phyloP scores from a whole-genome alignment of 1,140 invertebrate genomes.

The Alviniconcha marisindica region DNA sequence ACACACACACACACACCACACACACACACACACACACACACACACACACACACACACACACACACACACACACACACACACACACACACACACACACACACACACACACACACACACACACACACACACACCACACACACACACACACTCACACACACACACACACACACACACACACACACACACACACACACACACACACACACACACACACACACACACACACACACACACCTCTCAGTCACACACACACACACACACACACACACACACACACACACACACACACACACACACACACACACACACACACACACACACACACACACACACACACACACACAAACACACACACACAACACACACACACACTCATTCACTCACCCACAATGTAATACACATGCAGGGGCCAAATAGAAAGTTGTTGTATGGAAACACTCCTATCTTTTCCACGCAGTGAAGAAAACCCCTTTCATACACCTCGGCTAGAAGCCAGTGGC shows the following conservation, averaged over 20 bases:
- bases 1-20: too few relatives aligned
- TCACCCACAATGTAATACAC: too few relatives aligned
- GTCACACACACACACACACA: too few relatives aligned
- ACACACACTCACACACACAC: not conserved
- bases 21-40: too few relatives aligned
- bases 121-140: too few relatives aligned
- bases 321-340: conserved; percentile 4
- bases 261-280: not conserved
- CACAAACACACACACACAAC: not conserved
- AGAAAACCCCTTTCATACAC: too few relatives aligned
- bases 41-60: too few relatives aligned
- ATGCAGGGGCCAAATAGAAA: too few relatives aligned
- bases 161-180: not conserved
- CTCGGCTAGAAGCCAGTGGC: too few relatives aligned
- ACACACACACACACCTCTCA: not conserved
- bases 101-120: conserved; percentile 25
- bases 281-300: conserved; percentile 12
- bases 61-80: too few relatives aligned
- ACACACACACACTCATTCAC: not conserved
- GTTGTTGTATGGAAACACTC: too few relatives aligned
- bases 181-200: not conserved
- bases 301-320: conserved; percentile 4
- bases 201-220: conserved; percentile 18
- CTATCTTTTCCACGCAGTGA: too few relatives aligned
- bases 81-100: not conserved